phyloP scores from a whole-genome alignment of 1,140 invertebrate genomes.

The Oppia nitens region DNA sequence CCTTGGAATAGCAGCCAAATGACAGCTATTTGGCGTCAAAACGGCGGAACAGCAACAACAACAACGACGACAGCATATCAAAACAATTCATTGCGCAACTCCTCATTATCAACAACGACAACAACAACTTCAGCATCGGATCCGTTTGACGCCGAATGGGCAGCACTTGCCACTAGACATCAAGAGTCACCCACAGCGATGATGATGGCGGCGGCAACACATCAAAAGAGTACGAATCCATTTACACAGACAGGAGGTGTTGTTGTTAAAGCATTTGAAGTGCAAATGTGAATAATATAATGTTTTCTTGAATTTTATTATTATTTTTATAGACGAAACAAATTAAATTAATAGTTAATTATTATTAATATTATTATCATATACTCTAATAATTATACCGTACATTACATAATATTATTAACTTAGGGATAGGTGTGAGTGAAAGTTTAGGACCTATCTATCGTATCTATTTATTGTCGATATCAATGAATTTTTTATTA shows the following conservation, averaged over 20 bases:
- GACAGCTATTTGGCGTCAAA: not conserved
- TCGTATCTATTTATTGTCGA: too few relatives aligned
- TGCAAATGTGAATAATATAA: constrained; percentile 40
- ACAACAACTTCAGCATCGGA: constrained; percentile 30
- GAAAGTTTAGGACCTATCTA: too few relatives aligned
- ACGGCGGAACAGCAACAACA: constrained; percentile 18
- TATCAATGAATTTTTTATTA: too few relatives aligned
- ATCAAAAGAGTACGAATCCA: constrained; percentile 29
- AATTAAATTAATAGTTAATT: too few relatives aligned
- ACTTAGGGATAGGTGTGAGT: too few relatives aligned
- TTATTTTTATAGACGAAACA: too few relatives aligned
- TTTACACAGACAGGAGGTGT: constrained; percentile 29
- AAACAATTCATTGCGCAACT: too few relatives aligned
- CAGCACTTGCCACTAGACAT: constrained; percentile 33
- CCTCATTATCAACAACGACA: constrained; percentile 25
- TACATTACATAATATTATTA: too few relatives aligned
- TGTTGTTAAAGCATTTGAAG: constrained; percentile 37
- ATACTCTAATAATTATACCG: too few relatives aligned
- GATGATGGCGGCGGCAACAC: not conserved
- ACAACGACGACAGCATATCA: too few relatives aligned
- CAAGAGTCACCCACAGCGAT: constrained; percentile 13
- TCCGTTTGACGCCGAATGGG: constrained; percentile 76
- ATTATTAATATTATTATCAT: too few relatives aligned
- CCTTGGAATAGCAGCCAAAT: too few relatives aligned
- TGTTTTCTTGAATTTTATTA: not conserved